These are phyloP conservation scores for Zoroaster sp. DNA, from an alignment of 53 echinoderm and acorn worm species.

Conservation along the genomic window DNA sequence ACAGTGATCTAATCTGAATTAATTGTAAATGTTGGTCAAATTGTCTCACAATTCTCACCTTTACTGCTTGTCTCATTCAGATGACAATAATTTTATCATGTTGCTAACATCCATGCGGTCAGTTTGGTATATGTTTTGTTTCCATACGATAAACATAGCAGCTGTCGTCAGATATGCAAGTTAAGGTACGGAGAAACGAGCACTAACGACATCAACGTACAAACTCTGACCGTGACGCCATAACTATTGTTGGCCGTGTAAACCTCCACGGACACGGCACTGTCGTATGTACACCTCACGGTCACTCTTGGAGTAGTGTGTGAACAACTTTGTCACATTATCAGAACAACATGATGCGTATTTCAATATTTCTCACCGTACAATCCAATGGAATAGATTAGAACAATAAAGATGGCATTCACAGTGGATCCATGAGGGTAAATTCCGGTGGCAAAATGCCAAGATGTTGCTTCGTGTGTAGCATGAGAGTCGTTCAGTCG, in stretches of 20 bases:
- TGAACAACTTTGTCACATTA: not conserved
- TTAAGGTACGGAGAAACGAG: not conserved
- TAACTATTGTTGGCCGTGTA: not conserved
- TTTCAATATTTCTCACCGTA: not conserved
- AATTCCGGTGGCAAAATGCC: not conserved
- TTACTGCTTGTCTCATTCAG: not conserved
- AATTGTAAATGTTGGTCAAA: not conserved
- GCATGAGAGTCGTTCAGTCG: not conserved
- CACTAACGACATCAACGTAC: not conserved
- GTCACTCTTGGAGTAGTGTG: not conserved
- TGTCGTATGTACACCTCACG: not conserved
- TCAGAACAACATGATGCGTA: not conserved
- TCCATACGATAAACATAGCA: not conserved
- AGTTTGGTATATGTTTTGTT: not conserved
- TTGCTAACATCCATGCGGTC: constrained; percentile 2
- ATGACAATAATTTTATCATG: not conserved
- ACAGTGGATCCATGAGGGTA: not conserved
- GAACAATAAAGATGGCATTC: not conserved
- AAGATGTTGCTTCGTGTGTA: not conserved
- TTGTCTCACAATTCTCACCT: constrained; percentile 24
- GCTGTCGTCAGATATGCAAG: not conserved
- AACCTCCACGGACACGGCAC: constrained; percentile 29
- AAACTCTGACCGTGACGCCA: constrained; percentile 6
- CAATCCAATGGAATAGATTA: not conserved
- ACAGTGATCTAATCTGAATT: not conserved